Evolutionary conservation across 2,888 invertebrate species (phyloP), one percentile per base, ranked within the genome.

Genomic region (Drosophila robusta): DNA sequence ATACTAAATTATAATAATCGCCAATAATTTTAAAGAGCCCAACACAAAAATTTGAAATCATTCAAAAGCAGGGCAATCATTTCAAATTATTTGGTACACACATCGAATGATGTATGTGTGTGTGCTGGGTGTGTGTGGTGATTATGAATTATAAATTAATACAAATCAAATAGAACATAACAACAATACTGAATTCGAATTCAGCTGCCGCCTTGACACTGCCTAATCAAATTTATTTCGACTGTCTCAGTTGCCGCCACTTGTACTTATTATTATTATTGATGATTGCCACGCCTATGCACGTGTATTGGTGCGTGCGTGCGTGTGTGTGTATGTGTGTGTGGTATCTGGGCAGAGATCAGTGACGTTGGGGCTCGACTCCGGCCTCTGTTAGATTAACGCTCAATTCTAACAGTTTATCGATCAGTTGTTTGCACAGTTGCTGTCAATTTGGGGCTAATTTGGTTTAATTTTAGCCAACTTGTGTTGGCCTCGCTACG

Each of bases 1-100:
- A 70, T 68, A 87, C 85, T 85, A 85, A 87, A 86, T 80, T 65
- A 29, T 42, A 72, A 70, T 68, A 71, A 83, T 82, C 76, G 76
- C 36, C 75, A 72, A 77, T 75, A 72, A 75, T 49, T 64, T 47
- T 1, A 55, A 77, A 69, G 64, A 77, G 72, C 72, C 62, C 34
- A 72, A 44, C 32, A 51, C 18, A 38, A 46, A 38, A 49, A 51
- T 62, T 72, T 32, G 9, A 68, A 57, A 69, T 46, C 36, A 58
- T 58, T 52, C 29, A 47, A 49, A 44, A 34, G 64, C 46, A 16
- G 32, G 12, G 26, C 47, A 47, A 63, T 63, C 42, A 72, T 71
- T 60, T 39, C 0, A 38, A 64, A 50, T 64, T 49, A 44, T 44
- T 41, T 61, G n/a, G 39, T 34, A 36, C 16, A 46, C 51, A 34